These are phyloP conservation scores for Notothenia coriiceps DNA, from an alignment of 2,113 vertebrate genomes.

Conservation along the genomic window DNA sequence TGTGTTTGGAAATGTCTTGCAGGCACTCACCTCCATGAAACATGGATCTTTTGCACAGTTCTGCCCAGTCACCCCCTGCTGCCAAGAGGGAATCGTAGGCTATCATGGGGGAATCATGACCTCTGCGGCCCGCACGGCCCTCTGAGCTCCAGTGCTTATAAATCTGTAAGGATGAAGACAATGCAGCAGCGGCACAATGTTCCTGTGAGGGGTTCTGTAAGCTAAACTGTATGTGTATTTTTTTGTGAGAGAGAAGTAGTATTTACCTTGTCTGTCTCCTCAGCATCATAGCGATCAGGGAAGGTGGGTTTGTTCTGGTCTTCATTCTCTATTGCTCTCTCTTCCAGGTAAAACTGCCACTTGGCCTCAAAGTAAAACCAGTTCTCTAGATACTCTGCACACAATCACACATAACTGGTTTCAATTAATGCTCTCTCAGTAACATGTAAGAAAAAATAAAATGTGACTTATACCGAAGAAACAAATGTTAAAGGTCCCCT, in stretches of 20 bases:
- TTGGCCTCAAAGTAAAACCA: slow-evolving; percentile 99
- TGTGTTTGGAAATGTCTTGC: background rate
- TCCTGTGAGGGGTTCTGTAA: background rate
- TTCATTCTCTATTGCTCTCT: slow-evolving; percentile 90
- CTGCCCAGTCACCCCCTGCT: slow-evolving; percentile 88
- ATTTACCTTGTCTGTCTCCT: slow-evolving; percentile 92
- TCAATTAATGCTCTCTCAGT: slow-evolving; percentile 9
- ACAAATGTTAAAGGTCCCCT: background rate
- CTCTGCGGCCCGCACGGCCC: slow-evolving; percentile 89
- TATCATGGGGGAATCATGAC: slow-evolving; percentile 97
- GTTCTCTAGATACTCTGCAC: slow-evolving; percentile 94
- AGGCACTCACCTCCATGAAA: slow-evolving; percentile 92
- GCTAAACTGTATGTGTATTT: background rate
- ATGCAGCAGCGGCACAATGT: background rate
- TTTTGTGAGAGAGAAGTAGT: background rate
- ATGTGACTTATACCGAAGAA: background rate
- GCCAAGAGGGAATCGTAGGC: slow-evolving; percentile 94
- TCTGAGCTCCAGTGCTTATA: slow-evolving; percentile 97
- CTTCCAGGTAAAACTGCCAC: slow-evolving; percentile 98
- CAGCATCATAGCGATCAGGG: slow-evolving; percentile 87
- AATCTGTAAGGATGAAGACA: slow-evolving; percentile 75
- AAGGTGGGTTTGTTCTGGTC: slow-evolving; percentile 87
- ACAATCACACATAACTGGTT: slow-evolving; percentile 15
- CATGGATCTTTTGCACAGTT: slow-evolving; percentile 93
- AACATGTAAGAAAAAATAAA: background rate